Percentiles rank a stretch among this genome's conserved stretches.
Conservation (phyloP, 1,140 invertebrate genomes). For the Drosophila tani region DNA sequence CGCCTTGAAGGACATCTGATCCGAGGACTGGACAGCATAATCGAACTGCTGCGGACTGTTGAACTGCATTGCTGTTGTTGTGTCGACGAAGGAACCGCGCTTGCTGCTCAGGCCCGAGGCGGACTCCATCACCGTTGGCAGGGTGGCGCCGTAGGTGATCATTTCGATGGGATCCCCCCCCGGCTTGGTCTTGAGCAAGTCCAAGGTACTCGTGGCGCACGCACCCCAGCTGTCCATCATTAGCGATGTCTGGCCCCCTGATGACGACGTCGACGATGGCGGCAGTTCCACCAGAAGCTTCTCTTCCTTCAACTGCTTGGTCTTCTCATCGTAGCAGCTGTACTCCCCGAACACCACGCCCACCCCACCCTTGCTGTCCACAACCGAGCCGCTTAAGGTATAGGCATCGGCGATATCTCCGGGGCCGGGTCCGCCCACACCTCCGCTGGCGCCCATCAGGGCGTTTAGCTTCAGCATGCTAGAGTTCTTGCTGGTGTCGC, state of each 20-base stretch:
- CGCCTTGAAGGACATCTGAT: slow-evolving; percentile 84
- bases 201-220: slow-evolving; percentile 76
- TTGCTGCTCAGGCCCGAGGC: slow-evolving; percentile 60
- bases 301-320: slow-evolving; percentile 87
- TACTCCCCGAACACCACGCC: slow-evolving; percentile 86
- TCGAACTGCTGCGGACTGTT: slow-evolving; percentile 70
- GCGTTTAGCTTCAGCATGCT: slow-evolving; percentile 78
- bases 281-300: slow-evolving; percentile 88
- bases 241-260: slow-evolving; percentile 76
- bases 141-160: slow-evolving; percentile 61
- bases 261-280: slow-evolving; percentile 72
- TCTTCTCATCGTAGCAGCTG: slow-evolving; percentile 88
- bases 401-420: slow-evolving; percentile 53
- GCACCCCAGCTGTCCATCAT: slow-evolving; percentile 77
- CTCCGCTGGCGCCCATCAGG: slow-evolving; percentile 33
- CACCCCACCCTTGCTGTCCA: slow-evolving; percentile 66
- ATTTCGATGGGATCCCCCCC: slow-evolving; percentile 61
- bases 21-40: slow-evolving; percentile 85
- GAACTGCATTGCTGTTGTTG: slow-evolving; percentile 41
- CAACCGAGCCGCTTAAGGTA: slow-evolving; percentile 61
- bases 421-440: slow-evolving; percentile 38
- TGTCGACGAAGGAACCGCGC: slow-evolving; percentile 71
- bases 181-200: slow-evolving; percentile 76
- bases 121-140: slow-evolving; percentile 59
- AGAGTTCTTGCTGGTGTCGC: slow-evolving; percentile 86